These are phyloP conservation scores for Poeciliopsis retropinna DNA, from an alignment of 2,113 vertebrate species.

Conservation along the genomic window DNA sequence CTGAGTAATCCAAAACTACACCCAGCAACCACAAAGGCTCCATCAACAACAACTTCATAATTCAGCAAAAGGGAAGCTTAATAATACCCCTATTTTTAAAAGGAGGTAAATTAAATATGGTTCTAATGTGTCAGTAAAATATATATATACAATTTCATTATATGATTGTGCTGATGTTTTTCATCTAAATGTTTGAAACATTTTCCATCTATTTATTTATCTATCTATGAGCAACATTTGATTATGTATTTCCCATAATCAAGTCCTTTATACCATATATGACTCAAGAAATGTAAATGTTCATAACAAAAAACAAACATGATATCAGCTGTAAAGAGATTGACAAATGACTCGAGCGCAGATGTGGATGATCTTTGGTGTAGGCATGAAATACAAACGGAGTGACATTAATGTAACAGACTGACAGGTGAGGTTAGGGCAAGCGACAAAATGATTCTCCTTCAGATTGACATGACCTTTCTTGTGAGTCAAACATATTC, in stretches of 20 bases:
- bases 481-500: slow-evolving; percentile 75
- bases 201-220: too few relatives aligned
- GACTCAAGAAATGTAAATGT: not conserved
- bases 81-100: slow-evolving; percentile 18
- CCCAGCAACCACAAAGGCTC: slow-evolving; percentile 69
- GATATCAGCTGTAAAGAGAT: slow-evolving; percentile 5
- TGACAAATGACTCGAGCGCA: slow-evolving; percentile 28
- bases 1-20: slow-evolving; percentile 77
- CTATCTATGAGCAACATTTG: too few relatives aligned
- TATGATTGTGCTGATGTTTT: too few relatives aligned
- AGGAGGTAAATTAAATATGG: not conserved
- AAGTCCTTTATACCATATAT: too few relatives aligned
- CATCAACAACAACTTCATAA: slow-evolving; percentile 51
- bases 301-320: not conserved
- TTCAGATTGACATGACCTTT: slow-evolving; percentile 77
- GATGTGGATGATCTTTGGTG: slow-evolving; percentile 7
- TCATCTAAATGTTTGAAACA: too few relatives aligned
- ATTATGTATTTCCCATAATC: too few relatives aligned
- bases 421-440: slow-evolving; percentile 65
- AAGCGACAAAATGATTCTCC: slow-evolving; percentile 55
- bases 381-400: slow-evolving; percentile 25
- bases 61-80: slow-evolving; percentile 52
- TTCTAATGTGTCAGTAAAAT: not conserved
- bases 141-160: not conserved
- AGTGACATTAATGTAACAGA: slow-evolving; percentile 64